Conservation (phyloP, 1,140 invertebrate genomes). For the Drosophila albomicans region DNA sequence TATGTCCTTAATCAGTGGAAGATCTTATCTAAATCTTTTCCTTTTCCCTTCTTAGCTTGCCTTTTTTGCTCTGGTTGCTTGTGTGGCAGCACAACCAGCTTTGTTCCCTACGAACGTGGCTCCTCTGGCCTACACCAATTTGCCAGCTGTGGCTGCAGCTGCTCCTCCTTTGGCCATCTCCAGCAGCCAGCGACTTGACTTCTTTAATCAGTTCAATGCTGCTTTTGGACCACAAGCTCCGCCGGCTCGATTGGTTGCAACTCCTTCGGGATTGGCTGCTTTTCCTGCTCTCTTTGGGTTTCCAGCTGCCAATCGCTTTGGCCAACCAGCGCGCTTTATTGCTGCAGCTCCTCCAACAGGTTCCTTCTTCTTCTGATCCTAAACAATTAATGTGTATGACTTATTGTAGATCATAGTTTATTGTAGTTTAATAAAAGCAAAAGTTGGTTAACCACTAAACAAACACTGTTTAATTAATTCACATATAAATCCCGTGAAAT, state of each 20-base stretch:
- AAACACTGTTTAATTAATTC: constrained; percentile 8
- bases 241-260: constrained; percentile 53
- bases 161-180: constrained; percentile 57
- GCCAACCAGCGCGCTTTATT: constrained; percentile 45
- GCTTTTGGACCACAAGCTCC: constrained; percentile 46
- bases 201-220: constrained; percentile 71
- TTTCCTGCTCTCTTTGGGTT: constrained; percentile 21
- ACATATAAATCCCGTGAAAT: background rate
- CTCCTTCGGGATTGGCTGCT: constrained; percentile 35
- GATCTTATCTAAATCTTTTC: background rate
- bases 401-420: background rate
- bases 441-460: constrained; percentile 53
- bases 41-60: constrained; percentile 18
- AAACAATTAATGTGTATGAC: background rate
- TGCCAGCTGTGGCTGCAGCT: constrained; percentile 23
- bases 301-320: constrained; percentile 30
- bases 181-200: constrained; percentile 67
- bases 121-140: constrained; percentile 21
- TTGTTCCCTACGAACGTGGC: background rate
- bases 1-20: background rate
- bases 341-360: constrained; percentile 32
- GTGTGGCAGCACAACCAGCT: constrained; percentile 28
- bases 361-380: constrained; percentile 42
- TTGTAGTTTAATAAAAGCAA: constrained; percentile 40
- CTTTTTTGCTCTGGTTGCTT: constrained; percentile 42